Evolutionary conservation across 2,797 vertebrate genomes (phyloP), one percentile per base, ranked within the genome.

Genomic region (Schizopygopsis pylzovi): DNA sequence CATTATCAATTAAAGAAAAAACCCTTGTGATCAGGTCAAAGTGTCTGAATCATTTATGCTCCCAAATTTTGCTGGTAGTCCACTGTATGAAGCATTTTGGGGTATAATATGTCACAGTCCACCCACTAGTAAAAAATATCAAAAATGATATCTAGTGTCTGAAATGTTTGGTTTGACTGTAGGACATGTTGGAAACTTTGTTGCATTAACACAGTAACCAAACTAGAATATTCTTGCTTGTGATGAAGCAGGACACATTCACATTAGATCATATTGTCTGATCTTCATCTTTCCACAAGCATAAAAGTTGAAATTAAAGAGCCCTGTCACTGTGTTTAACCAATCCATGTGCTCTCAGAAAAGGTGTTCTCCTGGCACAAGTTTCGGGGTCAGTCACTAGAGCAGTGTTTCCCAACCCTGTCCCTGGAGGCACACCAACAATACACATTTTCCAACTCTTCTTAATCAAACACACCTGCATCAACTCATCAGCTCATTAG

Each of bases 331-430:
- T 25, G 4, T 65, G 25, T 7, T 67, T 70, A 52, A 39, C 82
- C 70, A 85, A 65, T 80, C 82, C 45, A 12, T 56, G 25, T 45
- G 18, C 28, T 79, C 3, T 54, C 33, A 47, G 63, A 37, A 79
- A 83, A 65, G 82, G 82, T 43, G 80, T 75, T 52, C 9, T 52
- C 41, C 67, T 63, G 89, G 63, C 72, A 77, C 84, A 84, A 87
- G 85, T 90, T 79, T 83, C 59, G 15, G 78, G 73, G 72, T 87
- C 84, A 78, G 86, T 56, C 49, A 25, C 6, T 49, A 12, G 18
- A 76, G 82, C 56, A 33, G 33, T 33, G 0, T 33, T 33, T 33
- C 33, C 33, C 33, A 33, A 33, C 33, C 33, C 33, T 33, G 33
- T 33, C 2, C 33, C 33, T 33, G 33, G 33, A 33, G 33, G 33